Evolutionary conservation across 2,888 invertebrate genomes (phyloP).

Genomic region (Gandaritis pyraliata): DNA sequence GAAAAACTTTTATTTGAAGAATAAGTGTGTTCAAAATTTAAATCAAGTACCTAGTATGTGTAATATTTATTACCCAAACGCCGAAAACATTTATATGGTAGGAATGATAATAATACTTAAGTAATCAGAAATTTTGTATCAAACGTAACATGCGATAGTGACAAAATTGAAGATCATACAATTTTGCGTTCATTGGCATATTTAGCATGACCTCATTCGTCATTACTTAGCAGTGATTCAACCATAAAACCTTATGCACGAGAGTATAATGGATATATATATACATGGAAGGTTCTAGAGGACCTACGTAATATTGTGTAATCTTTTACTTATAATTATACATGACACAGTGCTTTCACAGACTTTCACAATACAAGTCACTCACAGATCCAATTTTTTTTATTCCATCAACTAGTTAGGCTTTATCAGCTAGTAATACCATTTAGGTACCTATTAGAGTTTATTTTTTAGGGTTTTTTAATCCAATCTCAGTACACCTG

Average conservation of each 20-base stretch:
- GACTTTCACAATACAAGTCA: neutral
- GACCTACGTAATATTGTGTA: constrained; percentile 31
- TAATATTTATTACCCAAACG: no score
- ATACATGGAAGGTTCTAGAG: constrained; percentile 47
- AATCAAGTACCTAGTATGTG: no score
- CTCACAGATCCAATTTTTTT: neutral
- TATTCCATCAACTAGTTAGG: neutral
- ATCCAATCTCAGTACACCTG: no score
- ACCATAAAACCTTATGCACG: constrained; percentile 28
- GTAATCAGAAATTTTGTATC: no score
- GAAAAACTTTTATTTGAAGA: no score
- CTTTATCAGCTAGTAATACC: neutral
- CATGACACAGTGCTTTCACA: no score
- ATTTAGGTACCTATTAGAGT: no score
- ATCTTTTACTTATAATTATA: constrained; percentile 3
- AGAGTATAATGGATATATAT: no score
- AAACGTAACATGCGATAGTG: neutral
- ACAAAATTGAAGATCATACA: neutral
- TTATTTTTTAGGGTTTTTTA: no score
- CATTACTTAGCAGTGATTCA: constrained; percentile 1
- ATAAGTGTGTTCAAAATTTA: no score
- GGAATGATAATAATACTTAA: no score
- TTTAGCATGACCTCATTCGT: constrained; percentile 7
- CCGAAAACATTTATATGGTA: no score
- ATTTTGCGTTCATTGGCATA: neutral